Evolutionary conservation across 2,797 vertebrate species (phyloP).

Genomic region (Oryzias dopingdopingensis): DNA sequence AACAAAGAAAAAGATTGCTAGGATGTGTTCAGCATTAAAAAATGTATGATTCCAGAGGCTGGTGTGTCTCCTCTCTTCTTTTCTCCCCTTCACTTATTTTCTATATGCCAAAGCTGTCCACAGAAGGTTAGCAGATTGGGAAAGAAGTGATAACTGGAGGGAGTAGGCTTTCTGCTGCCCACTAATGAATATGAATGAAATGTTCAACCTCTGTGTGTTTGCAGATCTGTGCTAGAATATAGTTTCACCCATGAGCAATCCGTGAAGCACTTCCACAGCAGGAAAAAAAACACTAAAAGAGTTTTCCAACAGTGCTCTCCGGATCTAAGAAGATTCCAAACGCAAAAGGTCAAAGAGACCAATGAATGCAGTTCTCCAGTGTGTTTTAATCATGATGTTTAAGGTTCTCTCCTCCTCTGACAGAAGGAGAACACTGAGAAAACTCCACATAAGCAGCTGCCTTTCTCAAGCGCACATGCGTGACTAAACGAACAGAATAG

Average conservation of each 20-base stretch:
- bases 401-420: conserved; percentile 22
- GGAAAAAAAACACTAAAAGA: conserved; percentile 10
- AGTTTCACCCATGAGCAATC: conserved; percentile 13
- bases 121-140: conserved; percentile 53
- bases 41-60: conserved; percentile 49
- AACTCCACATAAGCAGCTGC: conserved; percentile 21
- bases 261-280: conserved; percentile 15
- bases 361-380: conserved; percentile 14
- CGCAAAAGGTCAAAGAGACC: conserved; percentile 45
- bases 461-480: conserved; percentile 18
- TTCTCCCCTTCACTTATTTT: conserved; percentile 4
- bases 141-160: conserved; percentile 41
- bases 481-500: conserved; percentile 4
- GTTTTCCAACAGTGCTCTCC: conserved; percentile 14
- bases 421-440: conserved; percentile 12
- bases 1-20: conserved; percentile 34
- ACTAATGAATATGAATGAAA: conserved; percentile 65
- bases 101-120: conserved; percentile 53
- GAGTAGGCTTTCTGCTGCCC: conserved; percentile 40
- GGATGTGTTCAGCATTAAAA: conserved; percentile 55
- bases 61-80: conserved; percentile 18
- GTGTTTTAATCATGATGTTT: conserved; percentile 42
- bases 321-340: conserved; percentile 42
- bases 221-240: conserved; percentile 7
- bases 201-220: conserved; percentile 23